phyloP scores from a whole-genome alignment of 2,113 vertebrate species.

The Coregonus clupeaformis region DNA sequence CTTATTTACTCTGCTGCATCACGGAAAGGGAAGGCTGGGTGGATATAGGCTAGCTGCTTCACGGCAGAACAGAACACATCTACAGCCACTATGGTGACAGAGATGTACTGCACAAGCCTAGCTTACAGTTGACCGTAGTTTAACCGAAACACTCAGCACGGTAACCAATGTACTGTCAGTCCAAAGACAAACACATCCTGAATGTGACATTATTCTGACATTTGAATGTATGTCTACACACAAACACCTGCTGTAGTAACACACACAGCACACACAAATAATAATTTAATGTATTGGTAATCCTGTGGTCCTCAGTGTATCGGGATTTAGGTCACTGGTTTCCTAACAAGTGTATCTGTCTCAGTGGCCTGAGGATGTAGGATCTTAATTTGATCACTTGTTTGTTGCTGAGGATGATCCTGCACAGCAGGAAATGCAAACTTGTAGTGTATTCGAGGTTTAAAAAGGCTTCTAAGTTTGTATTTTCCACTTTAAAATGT shows the following conservation, averaged over 20 bases:
- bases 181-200: neutral
- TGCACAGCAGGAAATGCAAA: too few relatives aligned
- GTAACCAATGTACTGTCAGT: neutral
- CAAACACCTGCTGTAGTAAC: neutral
- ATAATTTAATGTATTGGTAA: neutral
- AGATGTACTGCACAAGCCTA: too few relatives aligned
- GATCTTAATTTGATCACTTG: too few relatives aligned
- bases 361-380: too few relatives aligned
- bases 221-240: neutral
- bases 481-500: too few relatives aligned
- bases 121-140: neutral
- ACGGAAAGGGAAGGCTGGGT: neutral
- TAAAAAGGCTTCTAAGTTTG: too few relatives aligned
- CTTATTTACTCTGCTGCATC: conserved; percentile 41
- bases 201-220: neutral
- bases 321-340: too few relatives aligned
- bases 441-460: too few relatives aligned
- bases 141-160: neutral
- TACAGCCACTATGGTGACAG: too few relatives aligned
- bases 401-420: too few relatives aligned
- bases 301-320: too few relatives aligned
- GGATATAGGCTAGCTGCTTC: neutral
- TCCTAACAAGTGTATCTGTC: too few relatives aligned
- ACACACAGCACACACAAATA: neutral
- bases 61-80: neutral